Conservation (phyloP, 1,140 invertebrate genomes). For the Agraylea sexmaculata region DNA sequence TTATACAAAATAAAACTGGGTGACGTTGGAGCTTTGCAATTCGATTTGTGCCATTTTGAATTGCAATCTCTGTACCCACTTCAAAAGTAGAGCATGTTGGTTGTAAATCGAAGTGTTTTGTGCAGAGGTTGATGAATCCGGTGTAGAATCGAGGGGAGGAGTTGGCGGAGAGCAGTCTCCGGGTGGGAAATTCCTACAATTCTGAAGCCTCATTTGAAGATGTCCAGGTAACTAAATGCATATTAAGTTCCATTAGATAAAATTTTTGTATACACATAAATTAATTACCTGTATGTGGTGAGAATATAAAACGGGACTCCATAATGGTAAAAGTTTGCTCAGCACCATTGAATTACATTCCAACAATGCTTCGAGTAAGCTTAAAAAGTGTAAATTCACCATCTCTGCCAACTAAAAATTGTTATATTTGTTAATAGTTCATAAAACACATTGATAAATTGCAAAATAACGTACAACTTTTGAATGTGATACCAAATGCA, state of each 20-base stretch:
- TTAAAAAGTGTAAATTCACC: slow-evolving; percentile 94
- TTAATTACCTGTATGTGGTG: slow-evolving; percentile 63
- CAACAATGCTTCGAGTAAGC: slow-evolving; percentile 86
- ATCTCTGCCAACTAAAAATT: slow-evolving; percentile 80
- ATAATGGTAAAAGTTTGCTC: slow-evolving; percentile 71
- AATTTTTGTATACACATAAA: slow-evolving; percentile 6
- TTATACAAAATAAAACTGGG: slow-evolving; percentile 25
- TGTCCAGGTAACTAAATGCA: slow-evolving; percentile 70
- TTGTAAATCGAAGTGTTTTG: slow-evolving; percentile 19
- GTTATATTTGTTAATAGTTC: too few relatives aligned
- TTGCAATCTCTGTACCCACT: slow-evolving; percentile 86
- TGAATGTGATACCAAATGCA: slow-evolving; percentile 87
- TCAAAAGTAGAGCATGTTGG: slow-evolving; percentile 42
- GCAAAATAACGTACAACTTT: slow-evolving; percentile 57
- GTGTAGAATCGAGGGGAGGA: slow-evolving; percentile 1
- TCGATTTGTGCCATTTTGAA: slow-evolving; percentile 98
- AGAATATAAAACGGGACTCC: slow-evolving; percentile 85
- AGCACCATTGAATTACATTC: slow-evolving; percentile 92
- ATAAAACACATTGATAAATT: too few relatives aligned
- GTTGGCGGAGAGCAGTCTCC: slow-evolving; percentile 21
- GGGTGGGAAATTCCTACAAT: slow-evolving; percentile 68
- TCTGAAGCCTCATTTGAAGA: slow-evolving; percentile 78
- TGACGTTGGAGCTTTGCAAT: slow-evolving; percentile 78
- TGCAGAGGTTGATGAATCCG: slow-evolving; percentile 22
- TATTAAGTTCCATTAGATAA: neutral